These are phyloP conservation scores for Rotaria macrura DNA, from an alignment of 2,888 invertebrate genomes.

Conservation along the genomic window DNA sequence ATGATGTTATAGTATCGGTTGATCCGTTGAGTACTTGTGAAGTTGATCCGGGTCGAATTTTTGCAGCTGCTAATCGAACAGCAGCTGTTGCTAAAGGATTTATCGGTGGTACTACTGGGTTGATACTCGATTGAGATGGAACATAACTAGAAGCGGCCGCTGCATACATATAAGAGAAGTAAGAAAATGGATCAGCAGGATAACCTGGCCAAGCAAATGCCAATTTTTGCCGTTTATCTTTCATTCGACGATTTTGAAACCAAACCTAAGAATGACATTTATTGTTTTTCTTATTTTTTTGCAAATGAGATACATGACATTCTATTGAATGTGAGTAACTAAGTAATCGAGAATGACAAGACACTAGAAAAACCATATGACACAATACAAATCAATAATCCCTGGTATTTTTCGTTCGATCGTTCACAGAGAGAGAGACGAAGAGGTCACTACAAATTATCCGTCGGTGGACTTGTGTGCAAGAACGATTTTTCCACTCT, in stretches of 20 bases:
- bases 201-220: conserved; percentile 74
- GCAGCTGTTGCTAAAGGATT: background rate
- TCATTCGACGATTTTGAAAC: conserved; percentile 94
- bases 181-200: conserved; percentile 26
- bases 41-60: background rate
- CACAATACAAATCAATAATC: too few relatives aligned
- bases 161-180: background rate
- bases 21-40: background rate
- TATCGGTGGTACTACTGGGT: background rate
- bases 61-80: background rate
- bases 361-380: too few relatives aligned
- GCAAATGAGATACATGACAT: background rate
- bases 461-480: too few relatives aligned
- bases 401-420: too few relatives aligned
- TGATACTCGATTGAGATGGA: background rate
- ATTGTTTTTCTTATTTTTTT: background rate
- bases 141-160: background rate
- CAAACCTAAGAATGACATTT: conserved; percentile 61
- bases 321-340: too few relatives aligned
- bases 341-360: too few relatives aligned
- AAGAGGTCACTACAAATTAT: too few relatives aligned
- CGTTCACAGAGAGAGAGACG: too few relatives aligned
- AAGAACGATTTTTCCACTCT: too few relatives aligned
- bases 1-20: background rate
- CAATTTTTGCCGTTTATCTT: conserved; percentile 87